These are phyloP conservation scores for Blastobasis adustella DNA, from an alignment of 2,888 invertebrate genomes.

Conservation along the genomic window DNA sequence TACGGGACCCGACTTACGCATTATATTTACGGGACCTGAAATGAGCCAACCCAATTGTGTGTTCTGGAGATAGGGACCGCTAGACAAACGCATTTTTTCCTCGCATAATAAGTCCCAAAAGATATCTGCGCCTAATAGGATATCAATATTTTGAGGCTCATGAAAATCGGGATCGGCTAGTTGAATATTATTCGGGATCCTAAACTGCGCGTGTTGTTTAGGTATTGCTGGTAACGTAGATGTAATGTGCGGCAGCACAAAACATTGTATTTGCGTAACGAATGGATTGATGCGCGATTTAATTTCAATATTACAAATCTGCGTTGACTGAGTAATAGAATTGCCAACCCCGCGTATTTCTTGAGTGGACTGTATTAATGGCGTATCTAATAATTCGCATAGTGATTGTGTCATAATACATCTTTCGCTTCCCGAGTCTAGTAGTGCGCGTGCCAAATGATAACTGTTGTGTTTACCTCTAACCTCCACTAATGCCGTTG, in stretches of 20 bases:
- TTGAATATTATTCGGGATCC: too few species aligned
- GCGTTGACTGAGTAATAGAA: background rate
- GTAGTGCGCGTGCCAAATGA: constrained; percentile 3
- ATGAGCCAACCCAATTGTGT: constrained; percentile 12
- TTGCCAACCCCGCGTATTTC: constrained; percentile 10
- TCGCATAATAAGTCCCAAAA: background rate
- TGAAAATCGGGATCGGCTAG: too few species aligned
- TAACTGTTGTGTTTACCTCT: background rate
- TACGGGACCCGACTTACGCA: background rate
- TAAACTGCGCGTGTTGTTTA: constrained; percentile 5
- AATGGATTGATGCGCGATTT: too few species aligned
- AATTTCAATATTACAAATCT: too few species aligned
- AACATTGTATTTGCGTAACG: background rate
- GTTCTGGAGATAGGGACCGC: constrained; percentile 8
- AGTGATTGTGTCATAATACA: constrained; percentile 9
- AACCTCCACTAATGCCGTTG: constrained; percentile 1
- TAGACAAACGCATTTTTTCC: constrained; percentile 5
- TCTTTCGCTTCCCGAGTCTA: constrained; percentile 4
- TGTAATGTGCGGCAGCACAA: constrained; percentile 3
- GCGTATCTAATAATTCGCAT: constrained; percentile 6
- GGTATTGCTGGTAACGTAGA: constrained; percentile 9
- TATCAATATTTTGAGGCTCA: too few species aligned
- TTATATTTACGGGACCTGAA: constrained; percentile 5
- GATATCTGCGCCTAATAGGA: too few species aligned
- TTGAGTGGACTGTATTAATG: constrained; percentile 13